These are phyloP conservation scores for Toxotes chatareus DNA, from an alignment of 2,113 vertebrate genomes.

Conservation along the genomic window DNA sequence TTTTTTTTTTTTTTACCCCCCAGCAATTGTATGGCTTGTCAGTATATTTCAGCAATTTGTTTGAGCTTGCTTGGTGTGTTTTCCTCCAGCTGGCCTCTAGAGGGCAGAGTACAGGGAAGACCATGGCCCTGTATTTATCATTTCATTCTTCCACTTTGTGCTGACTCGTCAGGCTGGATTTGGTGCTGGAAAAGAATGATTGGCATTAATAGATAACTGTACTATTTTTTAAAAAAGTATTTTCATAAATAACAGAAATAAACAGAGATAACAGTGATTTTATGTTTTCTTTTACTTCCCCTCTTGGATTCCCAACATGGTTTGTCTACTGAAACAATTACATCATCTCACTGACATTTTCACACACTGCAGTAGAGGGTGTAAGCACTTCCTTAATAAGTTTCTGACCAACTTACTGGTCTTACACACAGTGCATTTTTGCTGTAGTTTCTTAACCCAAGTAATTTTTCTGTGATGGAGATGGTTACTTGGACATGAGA, in stretches of 20 bases:
- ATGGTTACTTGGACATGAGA: not conserved
- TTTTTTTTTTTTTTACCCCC: not conserved
- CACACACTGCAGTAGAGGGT: constrained; percentile 43
- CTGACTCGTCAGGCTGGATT: constrained; percentile 27
- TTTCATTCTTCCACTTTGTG: constrained; percentile 17
- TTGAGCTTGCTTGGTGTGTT: constrained; percentile 17
- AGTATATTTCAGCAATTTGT: constrained; percentile 33
- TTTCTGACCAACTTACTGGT: constrained; percentile 26
- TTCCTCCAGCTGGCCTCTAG: constrained; percentile 55
- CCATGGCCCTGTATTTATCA: not conserved
- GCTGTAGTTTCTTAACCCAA: not conserved
- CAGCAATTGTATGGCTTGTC: constrained; percentile 11
- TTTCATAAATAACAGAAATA: constrained; percentile 9
- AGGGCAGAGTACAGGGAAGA: constrained; percentile 50
- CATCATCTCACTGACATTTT: constrained; percentile 52
- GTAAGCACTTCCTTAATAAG: constrained; percentile 32
- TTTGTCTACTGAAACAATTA: constrained; percentile 42
- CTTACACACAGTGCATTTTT: constrained; percentile 8
- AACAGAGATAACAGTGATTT: not conserved
- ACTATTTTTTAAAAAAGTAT: not conserved
- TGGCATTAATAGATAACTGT: not conserved
- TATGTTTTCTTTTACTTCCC: not conserved
- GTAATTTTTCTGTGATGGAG: not conserved
- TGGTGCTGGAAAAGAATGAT: not conserved
- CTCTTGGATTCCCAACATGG: not conserved